These are phyloP conservation scores for Dysmachus trigonus DNA, from an alignment of 2,888 invertebrate species.

Conservation along the genomic window DNA sequence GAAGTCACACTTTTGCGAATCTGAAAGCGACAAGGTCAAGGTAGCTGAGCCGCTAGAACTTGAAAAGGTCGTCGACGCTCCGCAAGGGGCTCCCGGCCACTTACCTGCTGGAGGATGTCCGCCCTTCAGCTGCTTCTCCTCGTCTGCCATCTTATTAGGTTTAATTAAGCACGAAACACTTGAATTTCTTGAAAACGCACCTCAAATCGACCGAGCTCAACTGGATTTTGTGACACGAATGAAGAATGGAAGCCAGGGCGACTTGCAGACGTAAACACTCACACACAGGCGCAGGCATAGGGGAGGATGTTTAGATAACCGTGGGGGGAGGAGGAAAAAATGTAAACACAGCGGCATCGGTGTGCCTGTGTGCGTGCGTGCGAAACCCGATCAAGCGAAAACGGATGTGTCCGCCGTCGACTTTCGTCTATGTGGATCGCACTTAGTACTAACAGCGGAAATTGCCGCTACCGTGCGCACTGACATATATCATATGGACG, in stretches of 20 bases:
- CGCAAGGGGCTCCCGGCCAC: constrained; percentile 46
- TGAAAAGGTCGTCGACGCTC: not conserved
- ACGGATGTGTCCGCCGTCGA: not conserved
- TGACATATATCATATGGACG: not conserved
- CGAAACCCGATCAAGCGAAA: not conserved
- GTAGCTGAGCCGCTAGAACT: not conserved
- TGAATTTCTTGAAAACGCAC: not conserved
- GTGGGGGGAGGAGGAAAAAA: not conserved
- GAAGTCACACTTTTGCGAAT: not conserved
- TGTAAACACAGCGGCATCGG: not conserved
- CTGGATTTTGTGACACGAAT: constrained; percentile 30
- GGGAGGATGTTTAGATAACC: not conserved
- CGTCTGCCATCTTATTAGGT: constrained; percentile 65
- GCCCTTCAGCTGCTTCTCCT: constrained; percentile 79
- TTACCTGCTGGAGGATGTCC: constrained; percentile 93
- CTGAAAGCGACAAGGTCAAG: not conserved
- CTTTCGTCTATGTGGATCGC: not conserved
- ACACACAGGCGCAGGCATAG: not conserved
- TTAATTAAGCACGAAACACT: not conserved
- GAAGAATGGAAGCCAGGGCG: not conserved
- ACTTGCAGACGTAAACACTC: constrained; percentile 40
- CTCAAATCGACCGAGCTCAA: not conserved
- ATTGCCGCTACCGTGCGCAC: not conserved
- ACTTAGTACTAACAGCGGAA: not conserved
- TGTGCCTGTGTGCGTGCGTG: not conserved